A percentile compares a stretch with the other conserved stretches of the same genome.
phyloP scores from a whole-genome alignment of 2,113 vertebrate species.

The Eulacestoma nigropectus region DNA sequence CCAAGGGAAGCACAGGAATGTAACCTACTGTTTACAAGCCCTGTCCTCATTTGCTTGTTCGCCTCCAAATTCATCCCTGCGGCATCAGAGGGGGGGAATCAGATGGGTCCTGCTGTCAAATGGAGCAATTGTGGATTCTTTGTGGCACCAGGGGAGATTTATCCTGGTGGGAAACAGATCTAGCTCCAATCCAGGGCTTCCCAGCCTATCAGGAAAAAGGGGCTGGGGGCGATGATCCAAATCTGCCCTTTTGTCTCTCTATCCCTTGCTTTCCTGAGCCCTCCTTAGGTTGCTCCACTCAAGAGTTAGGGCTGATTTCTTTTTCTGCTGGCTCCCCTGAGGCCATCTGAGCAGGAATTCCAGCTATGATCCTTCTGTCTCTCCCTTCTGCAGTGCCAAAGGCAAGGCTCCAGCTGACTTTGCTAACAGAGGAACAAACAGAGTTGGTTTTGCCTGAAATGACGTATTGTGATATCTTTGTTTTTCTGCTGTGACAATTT shows the following conservation, averaged over 20 bases:
- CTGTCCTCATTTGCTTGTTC: not conserved
- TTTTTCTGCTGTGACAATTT: not conserved
- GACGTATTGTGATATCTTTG: accelerated
- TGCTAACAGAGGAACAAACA: not conserved
- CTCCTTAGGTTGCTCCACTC: not conserved
- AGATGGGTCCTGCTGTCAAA: not conserved
- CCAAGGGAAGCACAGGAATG: not conserved
- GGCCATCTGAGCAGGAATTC: slow-evolving; percentile 17
- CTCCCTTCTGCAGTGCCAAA: not conserved
- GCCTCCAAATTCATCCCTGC: not conserved
- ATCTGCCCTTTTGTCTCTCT: not conserved
- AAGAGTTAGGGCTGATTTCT: not conserved
- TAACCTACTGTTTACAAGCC: not conserved
- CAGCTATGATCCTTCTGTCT: slow-evolving; percentile 41
- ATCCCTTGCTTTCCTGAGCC: not conserved
- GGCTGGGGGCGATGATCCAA: not conserved
- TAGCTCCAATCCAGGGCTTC: not conserved
- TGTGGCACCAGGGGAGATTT: not conserved
- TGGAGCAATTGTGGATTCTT: accelerated
- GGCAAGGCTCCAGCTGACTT: slow-evolving; percentile 14
- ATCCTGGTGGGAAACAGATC: not conserved
- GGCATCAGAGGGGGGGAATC: not conserved
- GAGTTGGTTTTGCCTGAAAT: not conserved
- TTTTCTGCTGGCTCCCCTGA: not conserved
- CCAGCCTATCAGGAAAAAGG: not conserved